A percentile compares a stretch with the other conserved stretches of the same genome.
phyloP scores from a whole-genome alignment of 23 tunicate species.

The Ciona savignyi region DNA sequence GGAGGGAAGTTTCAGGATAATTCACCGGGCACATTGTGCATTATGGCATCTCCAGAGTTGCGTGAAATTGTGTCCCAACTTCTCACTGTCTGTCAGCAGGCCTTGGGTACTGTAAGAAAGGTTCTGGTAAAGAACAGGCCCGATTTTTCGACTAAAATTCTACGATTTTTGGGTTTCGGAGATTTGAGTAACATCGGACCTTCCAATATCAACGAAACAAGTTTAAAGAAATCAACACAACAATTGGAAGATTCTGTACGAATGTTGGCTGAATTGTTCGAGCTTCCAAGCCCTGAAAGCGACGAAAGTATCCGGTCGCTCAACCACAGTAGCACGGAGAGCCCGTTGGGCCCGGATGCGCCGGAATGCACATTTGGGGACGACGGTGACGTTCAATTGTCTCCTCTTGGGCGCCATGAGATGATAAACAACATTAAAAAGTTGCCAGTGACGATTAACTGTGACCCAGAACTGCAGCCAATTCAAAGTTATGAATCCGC shows the following conservation, averaged over 20 bases:
- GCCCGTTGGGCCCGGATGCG: constrained; percentile 46
- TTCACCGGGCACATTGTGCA: not conserved
- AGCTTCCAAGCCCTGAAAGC: constrained; percentile 24
- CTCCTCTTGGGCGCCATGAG: constrained; percentile 52
- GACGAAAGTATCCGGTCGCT: constrained; percentile 16
- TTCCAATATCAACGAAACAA: not conserved
- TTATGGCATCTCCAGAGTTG: constrained; percentile 21
- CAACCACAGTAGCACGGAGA: not conserved
- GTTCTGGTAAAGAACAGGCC: not conserved
- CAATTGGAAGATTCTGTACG: constrained; percentile 57
- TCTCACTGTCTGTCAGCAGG: constrained; percentile 59
- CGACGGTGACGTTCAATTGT: constrained; percentile 29
- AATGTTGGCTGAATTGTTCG: constrained; percentile 52
- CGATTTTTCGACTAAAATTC: constrained; percentile 33
- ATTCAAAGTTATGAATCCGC: constrained; percentile 60
- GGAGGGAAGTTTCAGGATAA: not conserved
- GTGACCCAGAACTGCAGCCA: constrained; percentile 71
- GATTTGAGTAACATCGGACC: constrained; percentile 24
- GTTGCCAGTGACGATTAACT: constrained; percentile 54
- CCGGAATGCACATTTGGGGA: constrained; percentile 31
- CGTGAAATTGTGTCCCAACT: constrained; percentile 29
- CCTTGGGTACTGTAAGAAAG: constrained; percentile 41
- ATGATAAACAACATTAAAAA: constrained; percentile 72
- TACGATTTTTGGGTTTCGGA: constrained; percentile 45
- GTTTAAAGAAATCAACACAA: constrained; percentile 36